Evolutionary conservation across 2,113 vertebrate genomes (phyloP).

Genomic region (Nothobranchius furzeri): DNA sequence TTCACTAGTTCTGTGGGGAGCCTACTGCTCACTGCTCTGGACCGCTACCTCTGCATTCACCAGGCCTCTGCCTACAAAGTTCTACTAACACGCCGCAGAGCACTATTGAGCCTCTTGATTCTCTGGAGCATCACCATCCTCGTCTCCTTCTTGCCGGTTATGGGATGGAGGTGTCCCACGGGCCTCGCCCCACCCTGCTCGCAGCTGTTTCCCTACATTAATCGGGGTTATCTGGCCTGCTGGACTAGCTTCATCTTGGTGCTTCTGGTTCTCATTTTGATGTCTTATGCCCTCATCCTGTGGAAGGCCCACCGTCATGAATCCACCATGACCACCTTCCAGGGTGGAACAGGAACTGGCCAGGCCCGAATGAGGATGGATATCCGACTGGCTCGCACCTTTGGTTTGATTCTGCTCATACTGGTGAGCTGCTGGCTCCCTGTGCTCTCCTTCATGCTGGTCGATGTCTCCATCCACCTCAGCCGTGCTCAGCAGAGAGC

Average conservation of each 20-base stretch:
- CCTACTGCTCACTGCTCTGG: slow-evolving; percentile 88
- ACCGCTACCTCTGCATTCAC: slow-evolving; percentile 90
- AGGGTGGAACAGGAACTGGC: slow-evolving; percentile 67
- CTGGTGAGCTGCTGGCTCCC: slow-evolving; percentile 89
- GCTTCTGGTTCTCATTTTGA: slow-evolving; percentile 83
- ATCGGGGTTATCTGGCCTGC: slow-evolving; percentile 76
- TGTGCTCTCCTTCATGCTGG: slow-evolving; percentile 82
- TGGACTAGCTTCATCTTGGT: slow-evolving; percentile 82
- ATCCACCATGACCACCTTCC: slow-evolving; percentile 75
- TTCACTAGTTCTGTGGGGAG: slow-evolving; percentile 92
- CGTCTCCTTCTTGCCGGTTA: slow-evolving; percentile 85
- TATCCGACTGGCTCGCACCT: slow-evolving; percentile 87
- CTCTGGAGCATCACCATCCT: slow-evolving; percentile 81
- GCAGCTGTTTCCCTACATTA: slow-evolving; percentile 86
- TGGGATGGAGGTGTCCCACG: slow-evolving; percentile 91
- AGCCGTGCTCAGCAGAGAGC: slow-evolving; percentile 71
- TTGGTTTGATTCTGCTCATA: slow-evolving; percentile 85
- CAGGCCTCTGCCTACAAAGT: slow-evolving; percentile 82
- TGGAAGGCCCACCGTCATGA: slow-evolving; percentile 87
- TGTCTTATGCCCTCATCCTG: slow-evolving; percentile 83
- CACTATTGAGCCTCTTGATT: slow-evolving; percentile 74
- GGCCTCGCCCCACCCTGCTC: slow-evolving; percentile 78
- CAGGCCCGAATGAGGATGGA: slow-evolving; percentile 86
- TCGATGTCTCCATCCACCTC: slow-evolving; percentile 76
- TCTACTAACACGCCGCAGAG: slow-evolving; percentile 83